Evolutionary conservation across 2,113 vertebrate genomes (phyloP), one percentile per base, ranked within the genome.

Genomic region (Syrmaticus mikado): DNA sequence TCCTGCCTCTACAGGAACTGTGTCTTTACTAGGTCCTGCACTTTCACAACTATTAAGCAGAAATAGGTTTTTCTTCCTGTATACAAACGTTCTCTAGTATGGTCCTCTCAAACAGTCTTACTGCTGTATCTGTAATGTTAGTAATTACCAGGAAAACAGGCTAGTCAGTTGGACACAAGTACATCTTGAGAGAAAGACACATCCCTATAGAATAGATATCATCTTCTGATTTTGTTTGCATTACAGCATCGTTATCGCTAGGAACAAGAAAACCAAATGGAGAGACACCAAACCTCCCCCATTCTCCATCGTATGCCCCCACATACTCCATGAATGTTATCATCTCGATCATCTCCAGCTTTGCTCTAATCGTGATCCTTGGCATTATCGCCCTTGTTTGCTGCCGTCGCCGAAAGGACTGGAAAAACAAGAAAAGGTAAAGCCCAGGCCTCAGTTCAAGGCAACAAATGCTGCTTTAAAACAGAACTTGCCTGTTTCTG

Each of bases 291-390:
- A 82, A 82, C 89, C 97, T 79, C 85, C 97, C 68, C 1, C 94
- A 87, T 43, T 66, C 96, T 86, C 94, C 94, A 28, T 91, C 95
- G 2, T 97, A 97, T 25, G 98, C 98, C 19, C 98, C 99, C 7
- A 97, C 98, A 0, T 98, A 99, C 96, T 99, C 99, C 81, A 99
- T 99, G 99, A 99, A 98, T 0, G 97, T 99, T 85, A 98, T 99
- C 45, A 98, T 99, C 82, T 98, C 98, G 2, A 93, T 99, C 82
- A 98, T 99, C 92, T 98, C 98, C 72, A 97, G 98, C 62, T 97
- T 99, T 83, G 99, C 98, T 10, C 93, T 98, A 14, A 92, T 97
- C 0, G 96, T 97, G 25, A 97, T 99, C 73, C 95, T 99, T 3
- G 84, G 97, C 55, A 96, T 98, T 67, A 46, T 96, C 67, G 96